Evolutionary conservation across 2,797 vertebrate genomes (phyloP), one percentile per base, ranked within the genome.

Genomic region (Trematocara caparti): DNA sequence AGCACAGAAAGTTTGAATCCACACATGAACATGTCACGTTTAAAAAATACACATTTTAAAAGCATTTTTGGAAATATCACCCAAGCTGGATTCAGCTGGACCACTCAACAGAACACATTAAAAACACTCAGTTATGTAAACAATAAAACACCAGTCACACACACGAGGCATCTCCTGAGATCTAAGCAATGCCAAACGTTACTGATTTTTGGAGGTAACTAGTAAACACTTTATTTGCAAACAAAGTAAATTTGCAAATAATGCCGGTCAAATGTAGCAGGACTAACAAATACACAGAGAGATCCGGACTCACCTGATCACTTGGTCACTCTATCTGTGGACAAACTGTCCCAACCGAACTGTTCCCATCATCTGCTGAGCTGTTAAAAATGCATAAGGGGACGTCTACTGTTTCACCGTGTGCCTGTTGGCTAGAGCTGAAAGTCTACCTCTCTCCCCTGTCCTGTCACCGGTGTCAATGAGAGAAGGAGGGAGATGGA

Each of bases 351-450:
- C 94, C 81, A 86, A 90, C 80, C 90, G 73, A 91, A 91, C 87
- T 89, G 92, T 92, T 92, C 92, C 92, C 93, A 93, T 95, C 95
- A 90, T 94, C 92, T 94, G 95, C 95, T 94, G 94, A 94, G 94
- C 92, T 93, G 92, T 95, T 94, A 95, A 95, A 95, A 94, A 95
- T 95, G 94, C 94, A 95, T 94, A 85, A 93, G 89, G 90, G 90
- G 75, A 88, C 79, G 78, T 90, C 92, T 95, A 93, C 88, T 34
- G 92, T 95, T 95, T 94, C 94, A 95, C 83, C 80, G 87, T 77
- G 88, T 30, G 82, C 19, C 87, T 85, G 88, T 82, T 74, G 81
- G 90, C 83, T 78, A 17, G 81, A 78, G 83, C 81, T 92, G 92
- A 92, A 90, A 93, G 92, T 89, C 93, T 94, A 89, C 87, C 90